A percentile compares a stretch with the other conserved stretches of the same genome.
phyloP scores from a whole-genome alignment of 1,140 invertebrate genomes.

The Tetranychus cinnabarinus region DNA sequence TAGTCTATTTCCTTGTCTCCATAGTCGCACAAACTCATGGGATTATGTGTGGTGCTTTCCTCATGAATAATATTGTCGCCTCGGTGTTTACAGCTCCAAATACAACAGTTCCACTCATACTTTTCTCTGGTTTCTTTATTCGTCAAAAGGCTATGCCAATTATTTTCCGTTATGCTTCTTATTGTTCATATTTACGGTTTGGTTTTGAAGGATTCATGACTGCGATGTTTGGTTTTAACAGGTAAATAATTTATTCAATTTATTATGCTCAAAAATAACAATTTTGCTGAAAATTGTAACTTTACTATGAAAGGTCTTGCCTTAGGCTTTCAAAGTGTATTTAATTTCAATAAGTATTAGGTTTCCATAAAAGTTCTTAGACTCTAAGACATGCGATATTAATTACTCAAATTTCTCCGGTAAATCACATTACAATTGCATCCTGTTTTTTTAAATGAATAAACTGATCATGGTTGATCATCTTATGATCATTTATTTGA shows the following conservation, averaged over 20 bases:
- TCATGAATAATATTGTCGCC: background rate
- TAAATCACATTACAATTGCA: too few relatives aligned
- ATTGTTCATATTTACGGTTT: background rate
- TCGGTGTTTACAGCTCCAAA: conserved; percentile 1
- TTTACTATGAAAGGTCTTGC: too few relatives aligned
- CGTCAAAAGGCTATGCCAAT: background rate
- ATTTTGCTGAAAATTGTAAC: too few relatives aligned
- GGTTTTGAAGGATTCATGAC: background rate
- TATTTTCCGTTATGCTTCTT: conserved; percentile 30
- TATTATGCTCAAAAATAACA: too few relatives aligned
- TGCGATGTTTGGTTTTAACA: background rate
- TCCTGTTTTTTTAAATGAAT: too few relatives aligned
- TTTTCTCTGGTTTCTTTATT: conserved; percentile 2
- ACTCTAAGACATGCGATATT: too few relatives aligned
- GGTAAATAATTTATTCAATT: background rate
- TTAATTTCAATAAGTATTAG: too few relatives aligned
- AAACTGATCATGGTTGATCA: too few relatives aligned
- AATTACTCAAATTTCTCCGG: too few relatives aligned
- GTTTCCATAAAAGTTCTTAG: too few relatives aligned
- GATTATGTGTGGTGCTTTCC: background rate
- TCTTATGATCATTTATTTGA: too few relatives aligned
- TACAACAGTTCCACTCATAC: background rate
- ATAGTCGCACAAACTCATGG: conserved; percentile 5
- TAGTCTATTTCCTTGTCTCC: background rate
- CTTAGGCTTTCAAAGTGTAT: too few relatives aligned